Base-by-base conservation (phyloP, 2,797 vertebrate genomes). In the Anabas testudineus region DNA sequence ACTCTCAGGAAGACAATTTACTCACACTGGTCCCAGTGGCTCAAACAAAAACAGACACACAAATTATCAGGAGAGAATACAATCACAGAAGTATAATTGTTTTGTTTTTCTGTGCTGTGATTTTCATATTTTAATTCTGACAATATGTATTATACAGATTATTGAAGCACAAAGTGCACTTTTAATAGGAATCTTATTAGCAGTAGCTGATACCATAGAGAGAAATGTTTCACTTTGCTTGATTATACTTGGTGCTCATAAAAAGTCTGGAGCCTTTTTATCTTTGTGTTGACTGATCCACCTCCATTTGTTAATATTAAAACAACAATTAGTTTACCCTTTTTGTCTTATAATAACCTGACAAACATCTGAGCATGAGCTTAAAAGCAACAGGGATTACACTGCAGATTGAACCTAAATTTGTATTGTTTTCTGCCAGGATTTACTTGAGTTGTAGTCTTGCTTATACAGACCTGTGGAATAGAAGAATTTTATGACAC, bases 1-100 rank as follows among this genome's bases (percentile, higher is more conserved):
- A 55, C 80, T 84, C 86, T 70, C n/a, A 43, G 87, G 84, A 78
- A 84, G 76, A 48, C 37, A 54, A 55, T 92, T 88, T 81, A 47
- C 55, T 74, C 37, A 55, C 68, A 42, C 71, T 32, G 55, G 30
- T 80, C 65, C 73, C 82, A 1, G 1, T 34, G 54, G 74, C 56
- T 76, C 70, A 37, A 61, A 67, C 5, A 10, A 61, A 84, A 79
- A 69, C 57, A 58, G 36, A 66, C 43, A 55, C 65, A 59, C 21
- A 71, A 78, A 87, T 85, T 70, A 69, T 71, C 61, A 74, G 10
- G 60, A 76, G 67, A 66, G 53, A 62, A 83, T 73, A 88, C 76
- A 67, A 79, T 77, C 53, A 76, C 73, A 70, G 55, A 74, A 47
- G 71, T 77, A 49, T 80, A 84, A 87, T 87, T 89, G 72, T 80